Evolutionary conservation across 2,888 invertebrate genomes (phyloP), one percentile per base, ranked within the genome.

Genomic region (Caenorhabditis sinica): DNA sequence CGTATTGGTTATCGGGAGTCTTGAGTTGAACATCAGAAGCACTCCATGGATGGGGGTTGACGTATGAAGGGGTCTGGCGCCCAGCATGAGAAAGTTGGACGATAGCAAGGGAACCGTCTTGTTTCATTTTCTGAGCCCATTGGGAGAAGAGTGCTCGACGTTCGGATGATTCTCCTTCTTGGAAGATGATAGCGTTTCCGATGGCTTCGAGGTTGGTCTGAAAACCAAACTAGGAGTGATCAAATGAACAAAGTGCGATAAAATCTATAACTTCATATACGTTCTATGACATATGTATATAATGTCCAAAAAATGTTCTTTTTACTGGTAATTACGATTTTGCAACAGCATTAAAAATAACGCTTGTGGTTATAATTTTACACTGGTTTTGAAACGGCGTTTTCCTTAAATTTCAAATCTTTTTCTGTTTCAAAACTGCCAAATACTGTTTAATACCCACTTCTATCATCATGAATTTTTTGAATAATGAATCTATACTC

Each of bases 1-100:
- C 90, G 33, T 86, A 90, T n/a, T n/a, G n/a, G n/a, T n/a, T 11
- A 74, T 73, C 0, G 75, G 72, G n/a, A 60, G 68, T 0, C 84
- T 45, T 36, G 69, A 90, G 58, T 65, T 86, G 89, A 68, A 89
- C 79, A 28, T 87, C 87, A 0, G 90, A 90, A 2, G 89, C 88
- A 0, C 90, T 87, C 28, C 71, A 89, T n/a, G 90, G 90, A 30
- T 43, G 30, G 1, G 79, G 77, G 30, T 90, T 82, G 8, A 90
- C 81, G 15, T 60, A 56, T 3, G 71, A 58, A 13, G 87, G 88
- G 9, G 90, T 90, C 75, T 90, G 90, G 1, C 90, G 83, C 11
- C 90, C 90, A 40, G 83, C 87, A 74, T 89, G 83, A 28, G 85
- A 86, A 3, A 90, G 36, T 74, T 90, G 90, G n/a, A 80, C 84